Evolutionary conservation across 2,888 invertebrate genomes (phyloP), one percentile per base, ranked within the genome.

Genomic region (Chouioia cunea): DNA sequence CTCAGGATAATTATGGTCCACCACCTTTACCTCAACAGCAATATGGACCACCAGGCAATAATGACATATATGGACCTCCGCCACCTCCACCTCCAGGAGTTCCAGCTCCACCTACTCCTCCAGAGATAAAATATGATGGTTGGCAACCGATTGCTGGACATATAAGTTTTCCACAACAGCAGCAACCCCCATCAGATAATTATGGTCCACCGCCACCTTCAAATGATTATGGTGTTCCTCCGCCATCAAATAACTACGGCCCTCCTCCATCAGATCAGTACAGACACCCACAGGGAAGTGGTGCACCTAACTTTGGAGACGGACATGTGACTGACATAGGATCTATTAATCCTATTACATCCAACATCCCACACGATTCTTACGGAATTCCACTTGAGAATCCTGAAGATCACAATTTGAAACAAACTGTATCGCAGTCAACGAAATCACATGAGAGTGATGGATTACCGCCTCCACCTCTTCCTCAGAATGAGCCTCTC

Each of bases 71-170:
- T 74, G 90, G 90, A 2, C 91, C 90, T 2, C 89, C 89, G 0
- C 88, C 88, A 52, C 90, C 90, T 0, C 91, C 91, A 0, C 91
- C 90, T 76, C 91, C 91, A 1, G 92, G 92, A 27, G 90, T 90
- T 1, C 91, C 91, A 50, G 92, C 92, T 0, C 93, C 93, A 0
- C 93, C 93, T 0, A 93, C 92, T 0, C 92, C 92, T 6, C 90
- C 93, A 4, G 89, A 91, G 81, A 90, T 93, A 44, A 87, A 92
- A 63, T 94, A 94, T 79, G 95, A 95, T 77, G 95, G 95, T 27
- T 95, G 95, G 95, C 93, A 92, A 80, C 95, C 95, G 20, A 94
- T 95, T 71, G 91, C 93, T 10, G 93, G 93, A 0, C 89, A 92
- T 0, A 82, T 86, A 77, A 81, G 63, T 78, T 78, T 73, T 53